phyloP scores from a whole-genome alignment of 1,140 invertebrate genomes.

The Geopemphigus sp. region DNA sequence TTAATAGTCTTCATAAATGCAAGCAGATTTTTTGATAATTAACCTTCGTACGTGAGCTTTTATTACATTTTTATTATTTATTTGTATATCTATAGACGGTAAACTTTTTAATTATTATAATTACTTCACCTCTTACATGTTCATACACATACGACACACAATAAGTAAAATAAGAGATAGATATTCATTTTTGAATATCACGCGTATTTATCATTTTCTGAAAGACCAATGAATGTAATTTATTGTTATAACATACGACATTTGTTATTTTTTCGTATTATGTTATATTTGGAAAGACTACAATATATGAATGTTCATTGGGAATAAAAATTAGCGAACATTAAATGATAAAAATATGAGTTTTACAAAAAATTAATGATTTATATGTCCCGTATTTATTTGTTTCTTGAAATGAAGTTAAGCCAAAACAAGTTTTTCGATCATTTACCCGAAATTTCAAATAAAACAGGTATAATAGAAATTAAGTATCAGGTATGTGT shows the following conservation, averaged over 20 bases:
- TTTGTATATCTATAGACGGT: neutral
- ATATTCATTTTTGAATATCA: neutral
- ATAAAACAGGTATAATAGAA: neutral
- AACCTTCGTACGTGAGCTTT: too few relatives aligned
- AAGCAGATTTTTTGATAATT: neutral
- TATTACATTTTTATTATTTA: neutral
- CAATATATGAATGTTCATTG: neutral
- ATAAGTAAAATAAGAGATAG: neutral
- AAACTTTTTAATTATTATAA: too few relatives aligned
- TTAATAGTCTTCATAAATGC: neutral
- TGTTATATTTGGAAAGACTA: neutral
- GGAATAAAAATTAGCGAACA: neutral
- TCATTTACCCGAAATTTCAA: neutral
- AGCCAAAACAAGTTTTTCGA: neutral
- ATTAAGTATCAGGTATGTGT: too few relatives aligned
- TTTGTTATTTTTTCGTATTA: neutral
- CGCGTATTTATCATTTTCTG: neutral
- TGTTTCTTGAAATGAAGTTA: neutral
- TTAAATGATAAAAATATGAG: conserved; percentile 15
- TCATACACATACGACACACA: neutral
- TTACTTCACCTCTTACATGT: neutral
- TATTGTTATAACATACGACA: neutral
- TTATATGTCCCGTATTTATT: neutral
- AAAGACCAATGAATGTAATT: neutral
- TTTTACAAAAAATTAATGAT: neutral